Conservation (phyloP, 1,140 invertebrate genomes). For the Drosophila nigrodunni region DNA sequence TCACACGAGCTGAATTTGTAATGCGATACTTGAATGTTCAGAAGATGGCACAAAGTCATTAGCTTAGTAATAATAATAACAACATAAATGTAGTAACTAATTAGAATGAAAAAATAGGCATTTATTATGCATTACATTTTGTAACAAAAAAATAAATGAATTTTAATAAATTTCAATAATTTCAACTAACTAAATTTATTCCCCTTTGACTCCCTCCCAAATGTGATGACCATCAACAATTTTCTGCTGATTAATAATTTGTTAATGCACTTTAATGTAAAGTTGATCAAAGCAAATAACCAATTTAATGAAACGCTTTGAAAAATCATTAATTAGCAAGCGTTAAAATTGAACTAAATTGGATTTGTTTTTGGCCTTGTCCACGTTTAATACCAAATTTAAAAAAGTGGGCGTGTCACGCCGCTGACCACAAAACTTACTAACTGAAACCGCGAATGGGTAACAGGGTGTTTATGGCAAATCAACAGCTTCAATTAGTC, state of each 20-base stretch:
- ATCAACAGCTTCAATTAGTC: constrained; percentile 29
- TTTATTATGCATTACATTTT: background rate
- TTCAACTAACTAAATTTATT: background rate
- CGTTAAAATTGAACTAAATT: constrained; percentile 67
- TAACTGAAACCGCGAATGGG: constrained; percentile 50
- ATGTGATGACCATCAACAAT: background rate
- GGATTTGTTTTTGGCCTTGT: constrained; percentile 48
- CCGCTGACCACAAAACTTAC: constrained; percentile 35
- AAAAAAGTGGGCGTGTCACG: constrained; percentile 6
- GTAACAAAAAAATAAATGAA: no score
- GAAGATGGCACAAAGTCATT: background rate
- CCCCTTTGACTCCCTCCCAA: background rate
- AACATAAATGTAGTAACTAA: background rate
- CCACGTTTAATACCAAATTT: constrained; percentile 23
- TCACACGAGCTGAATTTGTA: constrained; percentile 39
- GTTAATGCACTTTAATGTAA: constrained; percentile 44
- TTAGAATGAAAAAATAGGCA: constrained; percentile 1
- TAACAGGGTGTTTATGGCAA: constrained; percentile 36
- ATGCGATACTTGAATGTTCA: background rate
- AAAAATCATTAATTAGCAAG: constrained; percentile 68
- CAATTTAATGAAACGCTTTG: constrained; percentile 34
- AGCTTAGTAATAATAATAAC: constrained; percentile 36
- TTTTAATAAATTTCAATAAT: no score
- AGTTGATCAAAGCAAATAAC: constrained; percentile 21
- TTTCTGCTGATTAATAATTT: constrained; percentile 14